Evolutionary conservation across 2,888 invertebrate species (phyloP), one percentile per base, ranked within the genome.

Genomic region (Ptycholaimellus sp.): DNA sequence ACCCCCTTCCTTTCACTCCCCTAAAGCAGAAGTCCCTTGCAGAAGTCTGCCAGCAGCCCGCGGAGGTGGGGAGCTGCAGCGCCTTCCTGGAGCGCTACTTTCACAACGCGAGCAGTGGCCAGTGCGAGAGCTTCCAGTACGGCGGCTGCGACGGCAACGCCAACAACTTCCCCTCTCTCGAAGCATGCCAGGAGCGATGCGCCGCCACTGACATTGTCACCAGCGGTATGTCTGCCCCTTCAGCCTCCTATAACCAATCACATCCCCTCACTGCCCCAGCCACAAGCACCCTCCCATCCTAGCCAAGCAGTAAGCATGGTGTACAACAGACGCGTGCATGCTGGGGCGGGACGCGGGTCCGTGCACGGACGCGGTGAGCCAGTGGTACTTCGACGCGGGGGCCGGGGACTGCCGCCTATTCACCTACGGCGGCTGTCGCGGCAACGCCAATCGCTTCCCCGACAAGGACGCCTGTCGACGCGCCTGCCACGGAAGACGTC

Each of bases 81-180:
- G 35, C 40, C 21, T 9, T 20, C 7, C 33, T 43, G 22, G n/a
- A 19, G 13, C 21, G 21, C 16, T 47, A 30, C 40, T 47, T 43
- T 38, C 47, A 37, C 35, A 43, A 46, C 28, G 6, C 40, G 6
- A 3, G 27, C 3, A 21, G 27, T 9, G 40, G 40, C 6, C 32
- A 30, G 21, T 51, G 51, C 32, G 41, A 40, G 7, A 40, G 38
- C 27, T 54, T 55, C 46, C 45, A 44, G 41, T 55, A 50, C 37
- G 49, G 51, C 28, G 54, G 54, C 14, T 54, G 54, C 36, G 47
- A 43, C 19, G 52, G 50, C 38, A 54, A 54, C 40, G 44, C 39
- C 19, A 54, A 54, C 41, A 47, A 51, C 31, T 54, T 54, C 44
- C 41, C 36, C 7, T 41, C 43, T 11, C 5, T 40, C 13, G 45